Base-by-base conservation (phyloP, 2,113 vertebrate species). In the Vidua macroura region DNA sequence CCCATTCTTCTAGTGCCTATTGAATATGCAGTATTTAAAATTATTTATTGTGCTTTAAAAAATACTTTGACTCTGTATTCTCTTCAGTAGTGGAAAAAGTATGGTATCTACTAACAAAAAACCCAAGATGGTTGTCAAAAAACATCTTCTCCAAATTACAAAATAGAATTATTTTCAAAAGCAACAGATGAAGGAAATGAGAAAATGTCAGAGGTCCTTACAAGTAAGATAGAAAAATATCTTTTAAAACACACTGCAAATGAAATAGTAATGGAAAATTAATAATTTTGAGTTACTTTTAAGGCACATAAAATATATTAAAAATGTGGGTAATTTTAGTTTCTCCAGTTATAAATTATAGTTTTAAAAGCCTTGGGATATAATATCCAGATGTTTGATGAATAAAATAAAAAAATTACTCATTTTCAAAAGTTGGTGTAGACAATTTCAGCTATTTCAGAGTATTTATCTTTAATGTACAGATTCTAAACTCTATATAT, bases 401-500 rank as follows among this genome's bases (percentile, higher is more conserved):
- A 59, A 81, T 53, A 77, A 95, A 86, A 89, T 77, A 66, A 1
- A 53, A 94, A 56, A 23, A 9, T 15, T 55, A 41, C 28, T 88
- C 19, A 83, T 95, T 90, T 96, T 92, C 31, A 88, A 94, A 95
- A 70, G 52, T 25, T 21, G 27, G 16, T 89, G 74, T n/a, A 75
- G 80, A 72, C 73, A 90, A 86, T 92, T 95, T 81, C 33, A 91
- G n/a, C 56, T 49, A 31, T 66, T 97, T 94, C 88, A 55, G 77
- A 83, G 92, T 92, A 97, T 62, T 83, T 56, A 78, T 74, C 48
- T 79, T 95, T 94, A 96, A 96, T 75, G 92, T 97, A 93, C 77
- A 94, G 63, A 66, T 80, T 97, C 76, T 69, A 92, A 90, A 78
- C 80, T 89, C 83, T 96, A 96, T 97, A 95, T 95, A 97, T 97